Evolutionary conservation across 2,888 invertebrate genomes (phyloP).

Genomic region (Dioctria rufipes): DNA sequence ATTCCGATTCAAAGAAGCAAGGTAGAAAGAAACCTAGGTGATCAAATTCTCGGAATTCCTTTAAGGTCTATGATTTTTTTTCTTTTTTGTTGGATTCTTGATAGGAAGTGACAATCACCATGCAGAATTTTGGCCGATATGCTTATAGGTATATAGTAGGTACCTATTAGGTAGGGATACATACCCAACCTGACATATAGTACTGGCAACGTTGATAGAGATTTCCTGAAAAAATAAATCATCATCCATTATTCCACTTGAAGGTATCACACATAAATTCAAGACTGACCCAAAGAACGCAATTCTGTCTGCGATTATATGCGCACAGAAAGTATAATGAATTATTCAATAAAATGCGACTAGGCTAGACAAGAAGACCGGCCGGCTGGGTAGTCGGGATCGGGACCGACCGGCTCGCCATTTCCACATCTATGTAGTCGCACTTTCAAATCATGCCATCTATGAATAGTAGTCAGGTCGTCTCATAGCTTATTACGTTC

Average conservation of each 20-base stretch:
- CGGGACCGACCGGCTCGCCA: slow-evolving; percentile 6
- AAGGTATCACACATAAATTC: slow-evolving; percentile 20
- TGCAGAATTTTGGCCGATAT: slow-evolving; percentile 1
- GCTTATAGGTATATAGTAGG: too few relatives aligned
- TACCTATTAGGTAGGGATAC: neutral
- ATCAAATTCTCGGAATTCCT: neutral
- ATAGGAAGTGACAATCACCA: neutral
- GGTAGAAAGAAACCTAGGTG: slow-evolving; percentile 8
- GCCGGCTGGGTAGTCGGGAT: slow-evolving; percentile 17
- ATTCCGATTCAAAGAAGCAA: slow-evolving; percentile 10
- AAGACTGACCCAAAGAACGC: slow-evolving; percentile 46
- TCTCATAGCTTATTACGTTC: slow-evolving; percentile 29
- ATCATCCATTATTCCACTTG: slow-evolving; percentile 26
- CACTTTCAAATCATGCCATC: slow-evolving; percentile 45
- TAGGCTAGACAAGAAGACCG: slow-evolving; percentile 46
- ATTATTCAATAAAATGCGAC: slow-evolving; percentile 50
- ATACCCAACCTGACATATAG: neutral
- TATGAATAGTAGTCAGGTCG: slow-evolving; percentile 30
- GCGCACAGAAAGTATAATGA: slow-evolving; percentile 31
- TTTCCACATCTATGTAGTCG: slow-evolving; percentile 12
- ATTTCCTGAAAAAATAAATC: slow-evolving; percentile 43
- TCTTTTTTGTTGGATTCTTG: neutral
- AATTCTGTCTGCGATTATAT: slow-evolving; percentile 35
- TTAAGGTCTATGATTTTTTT: slow-evolving; percentile 1
- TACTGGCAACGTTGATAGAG: slow-evolving; percentile 21